Evolutionary conservation across 2,113 vertebrate species (phyloP), one percentile per base, ranked within the genome.

Genomic region (Poicephalus gulielmi): DNA sequence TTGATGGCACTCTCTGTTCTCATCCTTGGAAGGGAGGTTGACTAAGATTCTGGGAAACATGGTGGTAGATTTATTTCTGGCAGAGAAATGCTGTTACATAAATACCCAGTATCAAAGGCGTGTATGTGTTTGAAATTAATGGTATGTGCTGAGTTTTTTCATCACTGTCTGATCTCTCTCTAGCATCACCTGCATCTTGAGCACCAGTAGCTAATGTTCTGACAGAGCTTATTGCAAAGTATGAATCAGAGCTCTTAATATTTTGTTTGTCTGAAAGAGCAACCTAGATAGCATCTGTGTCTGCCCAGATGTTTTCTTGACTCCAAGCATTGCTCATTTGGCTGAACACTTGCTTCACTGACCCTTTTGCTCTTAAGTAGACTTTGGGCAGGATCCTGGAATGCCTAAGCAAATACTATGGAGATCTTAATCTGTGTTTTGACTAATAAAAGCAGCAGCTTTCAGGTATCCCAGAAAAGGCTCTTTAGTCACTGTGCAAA

Each of bases 401-500:
- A 90, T 91, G 62, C 47, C 10, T 91, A 82, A 79, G 62, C 57
- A 93, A 89, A 82, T 87, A 76, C 55, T 73, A 41, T 64, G 13
- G 43, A 95, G 74, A 87, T 85, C 17, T 73, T 89, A 52, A 82
- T 85, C 55, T 71, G 30, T 87, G 39, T 93, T 93, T 96, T 85
- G 74, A 83, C 55, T 89, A 85, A 47, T 33, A 55, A 0, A 7
- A 75, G 33, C 57, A 57, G 47, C 27, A 47, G 16, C 77, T 27
- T 85, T 85, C 66, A 68, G 57, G 57, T 95, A 68, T 79, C 70
- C 47, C 33, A 68, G 66, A 83, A 85, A 64, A 91, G 47, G 30
- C 39, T 73, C 57, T 79, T 55, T 30, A 55, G 78, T 4, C 41
- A 39, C 50, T 75, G 52, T 52, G 55, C 28, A 53, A 43, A 71